Conservation (phyloP, 2,797 vertebrate genomes). For the Pseudochirops cupreus region DNA sequence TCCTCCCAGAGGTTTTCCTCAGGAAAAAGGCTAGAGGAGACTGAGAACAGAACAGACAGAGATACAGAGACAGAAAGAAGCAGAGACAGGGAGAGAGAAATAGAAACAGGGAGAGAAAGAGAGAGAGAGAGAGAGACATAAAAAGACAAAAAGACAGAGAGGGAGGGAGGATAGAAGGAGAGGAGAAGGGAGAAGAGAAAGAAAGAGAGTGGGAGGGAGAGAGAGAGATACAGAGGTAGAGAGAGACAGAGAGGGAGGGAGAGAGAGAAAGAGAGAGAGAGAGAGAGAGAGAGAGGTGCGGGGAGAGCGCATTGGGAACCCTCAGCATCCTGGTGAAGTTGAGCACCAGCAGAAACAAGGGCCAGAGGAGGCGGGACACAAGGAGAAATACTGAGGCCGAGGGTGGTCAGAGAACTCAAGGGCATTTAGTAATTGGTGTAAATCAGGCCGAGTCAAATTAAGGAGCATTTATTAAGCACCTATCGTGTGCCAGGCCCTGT, state of each 20-base stretch:
- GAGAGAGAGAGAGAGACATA: no score
- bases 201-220: no score
- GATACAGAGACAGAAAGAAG: background rate
- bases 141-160: background rate
- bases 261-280: no score
- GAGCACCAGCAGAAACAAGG: background rate
- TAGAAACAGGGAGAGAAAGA: background rate
- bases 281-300: no score
- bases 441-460: background rate
- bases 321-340: background rate
- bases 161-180: no score
- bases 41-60: background rate
- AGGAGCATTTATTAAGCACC: background rate
- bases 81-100: background rate
- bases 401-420: no score
- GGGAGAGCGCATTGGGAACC: no score
- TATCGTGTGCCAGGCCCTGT: background rate
- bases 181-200: accelerated
- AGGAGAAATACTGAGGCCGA: background rate
- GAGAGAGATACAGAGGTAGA: no score
- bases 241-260: no score
- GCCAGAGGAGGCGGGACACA: background rate
- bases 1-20: background rate
- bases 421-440: no score
- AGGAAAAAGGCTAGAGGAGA: background rate